Base-by-base conservation (phyloP, 2,888 invertebrate genomes). In the Antitype chi region DNA sequence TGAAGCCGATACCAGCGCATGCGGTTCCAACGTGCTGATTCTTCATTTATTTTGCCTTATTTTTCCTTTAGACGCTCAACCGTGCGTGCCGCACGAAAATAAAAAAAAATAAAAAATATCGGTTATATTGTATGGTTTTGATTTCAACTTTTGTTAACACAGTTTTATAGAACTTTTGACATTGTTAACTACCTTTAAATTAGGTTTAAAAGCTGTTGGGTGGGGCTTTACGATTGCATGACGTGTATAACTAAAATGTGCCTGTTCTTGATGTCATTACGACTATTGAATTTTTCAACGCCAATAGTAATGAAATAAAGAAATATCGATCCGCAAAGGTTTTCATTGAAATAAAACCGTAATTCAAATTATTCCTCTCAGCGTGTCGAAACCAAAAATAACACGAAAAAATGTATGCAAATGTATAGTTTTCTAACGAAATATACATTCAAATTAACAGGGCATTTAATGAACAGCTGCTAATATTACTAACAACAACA, bases 1-100 rank as follows among this genome's bases (percentile, higher is more conserved):
- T 85, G 78, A 64, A 68, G 70, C 72, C 70, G 81, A 80, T 81
- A 82, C 67, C 64, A 60, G 78, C 81, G 74, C 84, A 85, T 71
- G 85, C 74, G 81, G 70, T 62, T 75, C 62, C 57, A 68, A 57
- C 88, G 80, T 82, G 87, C 67, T 66, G 67, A 70, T 80, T 80
- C 69, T 81, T 69, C 38, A 32, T 66, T 83, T 68, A 73, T 78
- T 74, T 79, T 57, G 52, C 57, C 20, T 52, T 80, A 79, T 79
- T 85, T 69, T 25, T 62, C n/a, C 0, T 68, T 75, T 60, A 52
- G 66, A 55, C 7, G 70, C 15, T 20, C 52, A 60, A n/a, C 67
- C 7, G 57, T 20, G 70, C 76, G 78, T 74, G 74, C 55, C 66
- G 32, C 57, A 43, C 1, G 53, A 64, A 64, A 74, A 78, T 57